Evolutionary conservation across 2,888 invertebrate genomes (phyloP).

Genomic region (Tricholauxania praeusta): DNA sequence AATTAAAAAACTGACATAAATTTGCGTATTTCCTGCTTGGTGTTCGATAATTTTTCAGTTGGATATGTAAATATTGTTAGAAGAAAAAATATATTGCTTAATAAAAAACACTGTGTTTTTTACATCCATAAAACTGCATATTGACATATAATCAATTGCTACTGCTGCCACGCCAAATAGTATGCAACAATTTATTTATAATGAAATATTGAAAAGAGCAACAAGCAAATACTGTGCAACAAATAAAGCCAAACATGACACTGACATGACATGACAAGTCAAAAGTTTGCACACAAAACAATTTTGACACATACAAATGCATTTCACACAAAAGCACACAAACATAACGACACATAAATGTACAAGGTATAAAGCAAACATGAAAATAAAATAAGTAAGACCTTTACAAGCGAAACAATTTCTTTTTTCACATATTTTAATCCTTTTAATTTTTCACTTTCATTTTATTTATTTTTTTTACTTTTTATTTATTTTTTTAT

Average conservation of each 20-base stretch:
- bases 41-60: too few relatives aligned
- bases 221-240: background rate
- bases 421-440: too few relatives aligned
- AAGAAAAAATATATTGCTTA: too few relatives aligned
- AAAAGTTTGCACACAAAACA: background rate
- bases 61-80: too few relatives aligned
- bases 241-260: too few relatives aligned
- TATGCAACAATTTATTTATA: slow-evolving; percentile 26
- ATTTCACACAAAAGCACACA: background rate
- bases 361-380: background rate
- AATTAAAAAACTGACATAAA: too few relatives aligned
- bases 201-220: slow-evolving; percentile 7
- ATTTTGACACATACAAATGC: slow-evolving; percentile 8
- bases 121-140: too few relatives aligned
- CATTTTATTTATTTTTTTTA: background rate
- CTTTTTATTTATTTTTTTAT: background rate
- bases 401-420: too few relatives aligned
- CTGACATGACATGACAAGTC: background rate
- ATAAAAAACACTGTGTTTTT: too few relatives aligned
- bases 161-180: background rate
- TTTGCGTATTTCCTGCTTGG: too few relatives aligned
- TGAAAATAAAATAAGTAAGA: background rate
- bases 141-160: too few relatives aligned
- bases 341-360: background rate
- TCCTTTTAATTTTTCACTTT: background rate